Evolutionary conservation across 2,113 vertebrate species (phyloP).

Genomic region (Brienomyrus brachyistius): DNA sequence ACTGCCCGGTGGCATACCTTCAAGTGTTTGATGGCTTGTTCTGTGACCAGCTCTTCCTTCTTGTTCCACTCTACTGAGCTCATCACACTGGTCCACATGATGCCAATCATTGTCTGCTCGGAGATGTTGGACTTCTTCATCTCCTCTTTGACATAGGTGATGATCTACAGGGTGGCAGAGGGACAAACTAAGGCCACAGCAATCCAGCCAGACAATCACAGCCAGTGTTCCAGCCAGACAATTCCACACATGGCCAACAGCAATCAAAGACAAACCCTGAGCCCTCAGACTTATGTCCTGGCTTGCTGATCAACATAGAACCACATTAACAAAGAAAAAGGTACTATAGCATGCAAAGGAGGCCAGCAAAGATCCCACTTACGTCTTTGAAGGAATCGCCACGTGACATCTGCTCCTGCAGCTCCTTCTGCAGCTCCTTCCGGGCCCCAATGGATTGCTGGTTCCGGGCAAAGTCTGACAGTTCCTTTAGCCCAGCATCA

Average conservation of each 20-base stretch:
- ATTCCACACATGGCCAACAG: neutral
- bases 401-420: slow-evolving; percentile 89
- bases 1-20: slow-evolving; percentile 61
- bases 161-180: slow-evolving; percentile 66
- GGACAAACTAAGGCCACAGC: neutral
- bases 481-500: slow-evolving; percentile 91
- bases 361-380: slow-evolving; percentile 21
- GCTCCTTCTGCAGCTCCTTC: slow-evolving; percentile 94
- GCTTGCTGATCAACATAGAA: neutral
- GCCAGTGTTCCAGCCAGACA: neutral
- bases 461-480: slow-evolving; percentile 91
- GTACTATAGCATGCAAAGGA: neutral
- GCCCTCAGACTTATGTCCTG: neutral
- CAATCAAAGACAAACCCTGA: neutral
- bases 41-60: slow-evolving; percentile 97
- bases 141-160: slow-evolving; percentile 85
- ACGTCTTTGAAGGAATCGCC: slow-evolving; percentile 93
- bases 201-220: neutral
- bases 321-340: neutral
- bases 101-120: slow-evolving; percentile 84
- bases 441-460: slow-evolving; percentile 93
- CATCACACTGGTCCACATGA: slow-evolving; percentile 95
- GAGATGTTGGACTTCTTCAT: slow-evolving; percentile 95
- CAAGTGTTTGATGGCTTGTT: slow-evolving; percentile 99
- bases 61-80: slow-evolving; percentile 98